phyloP scores from a whole-genome alignment of 1,140 invertebrate genomes.

The Spodoptera litura region DNA sequence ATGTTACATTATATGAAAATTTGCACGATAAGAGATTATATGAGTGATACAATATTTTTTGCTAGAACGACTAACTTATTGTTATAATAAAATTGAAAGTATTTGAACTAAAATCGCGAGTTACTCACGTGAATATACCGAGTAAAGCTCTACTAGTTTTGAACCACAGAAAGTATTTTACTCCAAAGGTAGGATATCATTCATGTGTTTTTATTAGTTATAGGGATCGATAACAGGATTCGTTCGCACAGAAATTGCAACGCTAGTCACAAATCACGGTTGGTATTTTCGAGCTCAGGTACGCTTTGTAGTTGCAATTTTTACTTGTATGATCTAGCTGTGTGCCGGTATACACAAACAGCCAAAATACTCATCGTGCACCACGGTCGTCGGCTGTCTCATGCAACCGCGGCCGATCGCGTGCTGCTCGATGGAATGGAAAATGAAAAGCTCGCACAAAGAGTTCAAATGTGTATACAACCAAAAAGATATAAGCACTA shows the following conservation, averaged over 20 bases:
- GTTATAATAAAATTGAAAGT: no score
- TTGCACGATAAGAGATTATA: no score
- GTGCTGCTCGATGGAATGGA: conserved; percentile 37
- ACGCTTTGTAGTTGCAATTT: not conserved
- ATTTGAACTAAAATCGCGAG: no score
- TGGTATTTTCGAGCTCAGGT: not conserved
- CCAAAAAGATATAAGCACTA: not conserved
- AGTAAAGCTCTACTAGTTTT: no score
- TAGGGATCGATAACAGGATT: no score
- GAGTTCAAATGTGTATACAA: conserved; percentile 1
- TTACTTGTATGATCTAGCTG: conserved; percentile 3
- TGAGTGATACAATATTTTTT: no score
- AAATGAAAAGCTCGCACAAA: conserved; percentile 27
- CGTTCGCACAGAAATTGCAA: not conserved
- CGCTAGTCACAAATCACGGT: no score
- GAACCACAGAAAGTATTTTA: no score
- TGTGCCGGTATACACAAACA: not conserved
- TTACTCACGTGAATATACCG: no score
- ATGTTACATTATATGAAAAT: not conserved
- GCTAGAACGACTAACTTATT: no score
- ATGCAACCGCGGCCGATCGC: conserved; percentile 24
- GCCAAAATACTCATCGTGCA: conserved; percentile 22
- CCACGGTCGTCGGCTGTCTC: conserved; percentile 14
- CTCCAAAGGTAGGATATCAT: no score
- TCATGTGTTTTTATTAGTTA: no score